Conservation (phyloP, 1,140 invertebrate species). For the Calosoma granatense region DNA sequence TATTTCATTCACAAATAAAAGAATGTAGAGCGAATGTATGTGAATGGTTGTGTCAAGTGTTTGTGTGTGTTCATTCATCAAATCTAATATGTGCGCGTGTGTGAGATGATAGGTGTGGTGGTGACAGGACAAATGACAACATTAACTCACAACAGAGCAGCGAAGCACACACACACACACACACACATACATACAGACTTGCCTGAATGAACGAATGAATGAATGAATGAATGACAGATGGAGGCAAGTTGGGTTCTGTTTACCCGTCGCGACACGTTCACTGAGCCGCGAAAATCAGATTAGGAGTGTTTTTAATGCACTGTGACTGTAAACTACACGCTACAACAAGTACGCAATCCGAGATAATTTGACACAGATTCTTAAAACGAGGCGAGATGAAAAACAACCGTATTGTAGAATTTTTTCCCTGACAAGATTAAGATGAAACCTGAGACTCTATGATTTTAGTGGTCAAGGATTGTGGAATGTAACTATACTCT, state of each 20-base stretch:
- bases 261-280: neutral
- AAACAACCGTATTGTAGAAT: neutral
- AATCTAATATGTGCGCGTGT: no score
- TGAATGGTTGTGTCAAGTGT: no score
- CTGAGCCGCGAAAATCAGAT: constrained; percentile 5
- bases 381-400: neutral
- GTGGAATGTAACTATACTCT: no score
- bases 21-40: no score
- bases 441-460: no score
- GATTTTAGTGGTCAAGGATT: no score
- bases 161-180: no score
- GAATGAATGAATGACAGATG: neutral
- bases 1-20: no score
- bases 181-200: neutral
- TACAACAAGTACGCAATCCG: neutral
- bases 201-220: neutral
- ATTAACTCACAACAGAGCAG: no score
- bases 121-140: no score
- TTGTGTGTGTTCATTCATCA: no score
- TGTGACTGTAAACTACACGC: constrained; percentile 1
- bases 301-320: neutral
- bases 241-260: neutral
- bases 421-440: neutral
- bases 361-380: constrained; percentile 4
- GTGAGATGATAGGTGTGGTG: no score